These are phyloP conservation scores for Montipora capitata DNA, from an alignment of 92 coral and sea anemone genomes.

Conservation along the genomic window DNA sequence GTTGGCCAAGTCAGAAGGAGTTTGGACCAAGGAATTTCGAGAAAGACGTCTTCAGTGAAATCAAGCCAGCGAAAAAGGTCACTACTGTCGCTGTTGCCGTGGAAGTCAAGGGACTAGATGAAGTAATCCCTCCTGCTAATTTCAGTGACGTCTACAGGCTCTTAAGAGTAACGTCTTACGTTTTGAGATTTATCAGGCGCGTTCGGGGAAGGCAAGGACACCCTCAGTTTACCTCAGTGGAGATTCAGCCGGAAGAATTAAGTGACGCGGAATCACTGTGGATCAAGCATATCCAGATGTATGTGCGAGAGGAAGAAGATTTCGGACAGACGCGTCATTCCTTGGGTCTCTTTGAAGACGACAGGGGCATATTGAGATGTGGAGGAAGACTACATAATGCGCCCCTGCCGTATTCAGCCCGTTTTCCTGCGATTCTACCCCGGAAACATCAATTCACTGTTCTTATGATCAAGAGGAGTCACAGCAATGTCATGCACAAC, in stretches of 20 bases:
- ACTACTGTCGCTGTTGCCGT: constrained; percentile 15
- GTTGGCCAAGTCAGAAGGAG: too few relatives aligned
- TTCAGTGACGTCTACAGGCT: background rate
- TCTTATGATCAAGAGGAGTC: background rate
- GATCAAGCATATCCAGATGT: too few relatives aligned
- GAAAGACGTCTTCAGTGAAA: constrained; percentile 5
- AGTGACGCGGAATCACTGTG: too few relatives aligned
- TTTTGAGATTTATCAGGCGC: too few relatives aligned
- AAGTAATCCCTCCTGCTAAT: background rate
- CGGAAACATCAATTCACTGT: background rate
- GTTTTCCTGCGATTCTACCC: background rate
- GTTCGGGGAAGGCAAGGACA: background rate
- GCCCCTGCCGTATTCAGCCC: too few relatives aligned
- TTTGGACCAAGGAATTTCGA: too few relatives aligned
- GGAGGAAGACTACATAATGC: too few relatives aligned
- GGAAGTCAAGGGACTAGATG: constrained; percentile 10
- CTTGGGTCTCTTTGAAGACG: background rate
- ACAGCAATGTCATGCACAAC: background rate
- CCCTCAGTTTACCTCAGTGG: background rate
- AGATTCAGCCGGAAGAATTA: background rate
- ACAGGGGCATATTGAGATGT: background rate
- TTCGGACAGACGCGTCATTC: too few relatives aligned
- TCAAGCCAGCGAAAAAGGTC: constrained; percentile 17
- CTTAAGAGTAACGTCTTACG: too few relatives aligned
- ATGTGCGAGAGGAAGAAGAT: too few relatives aligned